Percentiles rank a stretch among this genome's conserved stretches.
Conservation (phyloP, 2,888 invertebrate species). For the Andricus quercusramuli region DNA sequence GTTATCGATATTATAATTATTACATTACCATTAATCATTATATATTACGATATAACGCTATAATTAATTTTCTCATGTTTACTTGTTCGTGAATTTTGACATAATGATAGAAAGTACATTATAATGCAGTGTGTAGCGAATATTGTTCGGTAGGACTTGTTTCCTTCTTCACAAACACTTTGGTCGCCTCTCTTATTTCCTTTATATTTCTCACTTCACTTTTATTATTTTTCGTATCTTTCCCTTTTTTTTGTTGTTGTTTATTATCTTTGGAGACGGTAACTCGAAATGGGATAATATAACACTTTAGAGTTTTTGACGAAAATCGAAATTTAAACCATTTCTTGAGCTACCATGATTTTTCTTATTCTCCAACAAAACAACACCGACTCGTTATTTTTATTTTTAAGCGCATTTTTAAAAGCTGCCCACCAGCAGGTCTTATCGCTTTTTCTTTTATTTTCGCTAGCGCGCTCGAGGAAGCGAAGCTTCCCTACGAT, state of each 20-base stretch:
- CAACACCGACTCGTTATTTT: constrained; percentile 33
- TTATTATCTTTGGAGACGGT: constrained; percentile 12
- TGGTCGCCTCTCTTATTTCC: constrained; percentile 44
- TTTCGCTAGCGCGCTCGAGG: constrained; percentile 25
- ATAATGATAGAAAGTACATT: constrained; percentile 71
- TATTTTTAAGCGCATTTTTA: constrained; percentile 41
- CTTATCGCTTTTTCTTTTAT: constrained; percentile 52
- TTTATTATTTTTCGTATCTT: constrained; percentile 39
- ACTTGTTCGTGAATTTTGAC: constrained; percentile 65
- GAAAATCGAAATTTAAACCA: neutral
- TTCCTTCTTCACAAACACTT: constrained; percentile 38
- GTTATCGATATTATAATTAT: constrained; percentile 74
- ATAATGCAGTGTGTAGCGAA: constrained; percentile 68
- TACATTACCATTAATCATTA: constrained; percentile 75
- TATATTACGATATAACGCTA: constrained; percentile 77
- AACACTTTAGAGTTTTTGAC: neutral
- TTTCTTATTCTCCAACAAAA: constrained; percentile 12
- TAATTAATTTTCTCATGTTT: constrained; percentile 66
- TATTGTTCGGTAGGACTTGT: constrained; percentile 61
- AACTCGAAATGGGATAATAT: constrained; percentile 16
- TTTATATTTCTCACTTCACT: constrained; percentile 41
- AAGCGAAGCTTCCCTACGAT: constrained; percentile 14
- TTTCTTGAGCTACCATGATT: constrained; percentile 22
- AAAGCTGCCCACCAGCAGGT: constrained; percentile 59
- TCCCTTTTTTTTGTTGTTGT: constrained; percentile 12